phyloP scores from a whole-genome alignment of 2,797 vertebrate species.

The Sphaeramia orbicularis region DNA sequence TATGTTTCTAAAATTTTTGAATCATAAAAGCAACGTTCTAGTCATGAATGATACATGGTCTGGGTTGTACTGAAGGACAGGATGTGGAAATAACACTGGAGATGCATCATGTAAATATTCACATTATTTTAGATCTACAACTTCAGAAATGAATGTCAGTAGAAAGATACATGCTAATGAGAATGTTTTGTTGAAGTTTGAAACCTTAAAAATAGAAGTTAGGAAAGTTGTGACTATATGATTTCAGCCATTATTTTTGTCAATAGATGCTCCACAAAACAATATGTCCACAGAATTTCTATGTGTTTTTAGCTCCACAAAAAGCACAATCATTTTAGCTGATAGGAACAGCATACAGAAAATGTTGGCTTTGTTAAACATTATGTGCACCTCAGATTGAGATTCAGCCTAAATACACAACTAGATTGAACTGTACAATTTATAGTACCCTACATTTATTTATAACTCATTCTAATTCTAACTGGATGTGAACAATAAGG shows the following conservation, averaged over 20 bases:
- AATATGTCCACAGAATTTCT: no score
- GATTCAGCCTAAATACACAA: no score
- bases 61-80: conserved; percentile 46
- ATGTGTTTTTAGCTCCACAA: no score
- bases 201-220: not conserved
- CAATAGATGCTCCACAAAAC: not conserved
- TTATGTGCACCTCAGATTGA: no score
- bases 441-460: no score
- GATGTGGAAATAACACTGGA: conserved; percentile 45
- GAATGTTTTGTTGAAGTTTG: conserved; percentile 10
- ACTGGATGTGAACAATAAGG: no score
- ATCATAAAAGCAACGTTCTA: conserved; percentile 47
- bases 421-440: no score
- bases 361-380: no score
- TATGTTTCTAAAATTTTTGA: conserved; percentile 31
- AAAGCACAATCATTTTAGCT: no score
- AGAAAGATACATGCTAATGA: conserved; percentile 38
- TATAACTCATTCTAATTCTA: no score
- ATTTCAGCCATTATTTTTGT: conserved; percentile 4
- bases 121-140: not conserved
- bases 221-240: not conserved
- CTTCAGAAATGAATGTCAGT: conserved; percentile 30
- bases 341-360: no score
- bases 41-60: conserved; percentile 71
- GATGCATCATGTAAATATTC: conserved; percentile 6